Base-by-base conservation (phyloP, 2,888 invertebrate species). In the Lepidochitona cinerea region DNA sequence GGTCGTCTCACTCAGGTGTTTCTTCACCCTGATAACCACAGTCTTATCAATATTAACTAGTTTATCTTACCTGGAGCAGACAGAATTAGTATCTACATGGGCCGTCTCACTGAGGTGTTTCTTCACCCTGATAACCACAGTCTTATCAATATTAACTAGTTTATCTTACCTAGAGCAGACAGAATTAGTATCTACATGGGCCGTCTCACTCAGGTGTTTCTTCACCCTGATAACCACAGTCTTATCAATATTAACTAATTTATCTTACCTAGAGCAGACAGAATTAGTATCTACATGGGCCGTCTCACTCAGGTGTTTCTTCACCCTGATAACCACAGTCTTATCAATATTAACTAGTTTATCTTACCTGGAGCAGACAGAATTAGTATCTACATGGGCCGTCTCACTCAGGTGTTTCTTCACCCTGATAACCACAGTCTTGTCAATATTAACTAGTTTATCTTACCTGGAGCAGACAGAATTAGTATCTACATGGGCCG, bases 21-120 rank as follows among this genome's bases (percentile, higher is more conserved):
- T 85, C 68, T 86, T 84, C 32, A 91, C 78, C 77, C 84, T 83
- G 41, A 72, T 73, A 9, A 90, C 78, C n/a, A 91, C 80, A 0
- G 70, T 75, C 12, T 81, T 81, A 70, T 86, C 87, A 41, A 9
- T 41, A 18, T 41, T 41, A 41, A 23, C 49, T n/a, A 4, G 49
- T 18, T 18, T 23, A 49, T 4, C 72, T 33, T 68, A 78, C 78
- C 54, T 76, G 52, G 69, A 71, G 36, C 53, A 70, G 12, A 80
- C 73, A 36, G 68, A 71, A 68, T 12, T 35, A 68, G 12, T 68
- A 37, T n/a, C 66, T 14, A 64, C 36, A 9, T 41, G 68, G n/a
- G 69, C 59, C 59, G 78, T 81, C 49, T 81, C 79, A 18, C 72
- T 66, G 1, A 88, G 75, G 68, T 88, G 88, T 35, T 86, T 85